Evolutionary conservation across 1,140 invertebrate species (phyloP).

Genomic region (Drosophila tristis): DNA sequence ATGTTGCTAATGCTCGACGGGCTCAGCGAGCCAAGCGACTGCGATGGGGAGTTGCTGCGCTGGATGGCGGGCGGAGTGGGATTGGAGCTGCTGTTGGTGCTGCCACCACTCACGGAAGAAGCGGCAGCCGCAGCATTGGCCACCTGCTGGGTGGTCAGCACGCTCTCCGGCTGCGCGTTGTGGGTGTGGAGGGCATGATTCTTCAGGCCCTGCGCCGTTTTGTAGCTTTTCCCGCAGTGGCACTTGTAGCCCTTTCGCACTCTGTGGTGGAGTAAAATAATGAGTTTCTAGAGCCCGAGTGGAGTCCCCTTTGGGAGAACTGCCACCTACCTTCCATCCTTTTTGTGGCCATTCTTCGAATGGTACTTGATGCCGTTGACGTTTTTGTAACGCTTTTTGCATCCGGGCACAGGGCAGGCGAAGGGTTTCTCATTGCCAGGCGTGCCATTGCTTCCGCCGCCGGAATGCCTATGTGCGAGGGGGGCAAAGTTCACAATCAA

Average conservation of each 20-base stretch:
- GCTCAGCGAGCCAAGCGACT: conserved; percentile 80
- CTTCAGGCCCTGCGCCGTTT: conserved; percentile 90
- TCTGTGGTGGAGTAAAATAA: conserved; percentile 84
- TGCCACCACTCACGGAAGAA: conserved; percentile 26
- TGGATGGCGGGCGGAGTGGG: conserved; percentile 52
- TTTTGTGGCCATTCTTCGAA: conserved; percentile 93
- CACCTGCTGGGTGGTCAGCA: conserved; percentile 67
- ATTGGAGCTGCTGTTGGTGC: conserved; percentile 26
- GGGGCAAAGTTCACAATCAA: background rate
- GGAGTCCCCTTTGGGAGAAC: background rate
- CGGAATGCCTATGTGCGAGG: conserved; percentile 72
- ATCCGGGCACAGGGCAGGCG: conserved; percentile 92
- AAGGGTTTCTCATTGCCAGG: conserved; percentile 90
- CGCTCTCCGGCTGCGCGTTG: conserved; percentile 82
- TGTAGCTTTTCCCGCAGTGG: conserved; percentile 93
- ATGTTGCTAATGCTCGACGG: conserved; percentile 83
- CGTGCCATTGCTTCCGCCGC: conserved; percentile 80
- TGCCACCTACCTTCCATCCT: conserved; percentile 89
- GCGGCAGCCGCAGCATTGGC: conserved; percentile 46
- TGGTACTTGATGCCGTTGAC: conserved; percentile 95
- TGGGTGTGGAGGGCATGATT: conserved; percentile 88
- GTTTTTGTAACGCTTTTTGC: conserved; percentile 94
- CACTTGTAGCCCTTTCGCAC: conserved; percentile 91
- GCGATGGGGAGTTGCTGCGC: conserved; percentile 79
- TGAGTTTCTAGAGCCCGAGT: background rate